Evolutionary conservation across 1,140 invertebrate species (phyloP).

Genomic region (Brachionus paranguensis): DNA sequence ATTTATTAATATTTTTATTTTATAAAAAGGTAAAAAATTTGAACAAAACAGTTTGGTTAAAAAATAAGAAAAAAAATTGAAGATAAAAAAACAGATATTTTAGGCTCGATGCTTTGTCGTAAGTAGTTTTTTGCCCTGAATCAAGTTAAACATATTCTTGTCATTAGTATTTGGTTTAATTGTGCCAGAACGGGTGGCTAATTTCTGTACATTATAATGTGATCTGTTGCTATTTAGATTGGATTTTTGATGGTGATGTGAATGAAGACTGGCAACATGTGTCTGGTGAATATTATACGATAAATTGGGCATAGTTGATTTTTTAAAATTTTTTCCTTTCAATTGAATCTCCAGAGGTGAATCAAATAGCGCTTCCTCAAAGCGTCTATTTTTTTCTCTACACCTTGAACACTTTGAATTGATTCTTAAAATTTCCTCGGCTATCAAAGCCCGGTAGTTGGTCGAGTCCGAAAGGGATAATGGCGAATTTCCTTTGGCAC

Average conservation of each 20-base stretch:
- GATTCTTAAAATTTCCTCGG: neutral
- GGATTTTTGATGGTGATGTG: neutral
- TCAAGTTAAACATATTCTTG: neutral
- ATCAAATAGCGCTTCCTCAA: neutral
- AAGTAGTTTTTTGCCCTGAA: neutral
- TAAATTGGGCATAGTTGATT: neutral
- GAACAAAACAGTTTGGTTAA: neutral
- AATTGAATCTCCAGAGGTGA: neutral
- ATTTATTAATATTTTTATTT: neutral
- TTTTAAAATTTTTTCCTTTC: neutral
- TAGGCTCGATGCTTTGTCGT: neutral
- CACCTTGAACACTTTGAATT: neutral
- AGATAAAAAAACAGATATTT: neutral
- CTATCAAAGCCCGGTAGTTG: neutral
- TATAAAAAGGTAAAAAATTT: neutral
- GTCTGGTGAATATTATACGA: neutral
- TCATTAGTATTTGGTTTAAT: neutral
- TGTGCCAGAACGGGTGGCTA: neutral
- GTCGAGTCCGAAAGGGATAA: neutral
- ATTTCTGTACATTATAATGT: neutral
- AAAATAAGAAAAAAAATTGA: too few species aligned
- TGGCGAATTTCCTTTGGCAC: neutral
- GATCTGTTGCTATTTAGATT: neutral
- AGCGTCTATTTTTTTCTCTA: conserved; percentile 22
- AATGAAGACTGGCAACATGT: neutral